Conservation (phyloP, 2,113 vertebrate species). For the Tychaedon coryphoeus region DNA sequence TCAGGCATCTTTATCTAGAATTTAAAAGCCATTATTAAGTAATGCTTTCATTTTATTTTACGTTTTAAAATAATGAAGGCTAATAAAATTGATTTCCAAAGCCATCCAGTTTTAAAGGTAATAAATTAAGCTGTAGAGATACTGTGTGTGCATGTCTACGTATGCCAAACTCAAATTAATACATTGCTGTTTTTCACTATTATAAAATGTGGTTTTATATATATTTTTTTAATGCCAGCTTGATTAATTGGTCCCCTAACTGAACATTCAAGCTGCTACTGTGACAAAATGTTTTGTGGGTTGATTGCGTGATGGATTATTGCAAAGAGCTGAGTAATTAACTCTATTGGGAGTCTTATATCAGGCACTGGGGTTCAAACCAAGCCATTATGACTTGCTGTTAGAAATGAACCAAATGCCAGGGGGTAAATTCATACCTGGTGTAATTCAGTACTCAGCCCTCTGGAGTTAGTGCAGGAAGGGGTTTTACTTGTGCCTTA, state of each 20-base stretch:
- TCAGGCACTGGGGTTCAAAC: constrained; percentile 11
- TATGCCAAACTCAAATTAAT: constrained; percentile 40
- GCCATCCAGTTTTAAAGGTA: not conserved
- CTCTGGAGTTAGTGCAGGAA: not conserved
- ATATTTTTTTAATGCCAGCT: constrained; percentile 28
- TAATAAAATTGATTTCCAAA: constrained; percentile 59
- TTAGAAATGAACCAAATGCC: constrained; percentile 40
- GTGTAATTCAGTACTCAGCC: not conserved
- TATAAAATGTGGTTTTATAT: constrained; percentile 37
- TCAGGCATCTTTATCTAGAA: constrained; percentile 23
- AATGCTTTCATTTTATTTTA: constrained; percentile 43
- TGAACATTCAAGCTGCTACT: constrained; percentile 47
- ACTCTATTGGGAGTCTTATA: constrained; percentile 46
- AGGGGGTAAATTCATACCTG: constrained; percentile 20
- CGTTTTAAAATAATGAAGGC: constrained; percentile 25
- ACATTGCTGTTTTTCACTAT: constrained; percentile 37
- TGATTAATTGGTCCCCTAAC: constrained; percentile 63
- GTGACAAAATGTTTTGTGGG: constrained; percentile 46
- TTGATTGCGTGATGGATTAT: constrained; percentile 19
- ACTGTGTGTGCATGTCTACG: not conserved
- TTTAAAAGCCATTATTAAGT: constrained; percentile 28
- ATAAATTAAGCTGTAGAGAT: constrained; percentile 54
- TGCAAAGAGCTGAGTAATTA: constrained; percentile 49
- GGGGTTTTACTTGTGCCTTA: not conserved
- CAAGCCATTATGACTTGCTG: constrained; percentile 16